These are phyloP conservation scores for Sycobia sp. DNA, from an alignment of 1,140 invertebrate genomes.

Conservation along the genomic window DNA sequence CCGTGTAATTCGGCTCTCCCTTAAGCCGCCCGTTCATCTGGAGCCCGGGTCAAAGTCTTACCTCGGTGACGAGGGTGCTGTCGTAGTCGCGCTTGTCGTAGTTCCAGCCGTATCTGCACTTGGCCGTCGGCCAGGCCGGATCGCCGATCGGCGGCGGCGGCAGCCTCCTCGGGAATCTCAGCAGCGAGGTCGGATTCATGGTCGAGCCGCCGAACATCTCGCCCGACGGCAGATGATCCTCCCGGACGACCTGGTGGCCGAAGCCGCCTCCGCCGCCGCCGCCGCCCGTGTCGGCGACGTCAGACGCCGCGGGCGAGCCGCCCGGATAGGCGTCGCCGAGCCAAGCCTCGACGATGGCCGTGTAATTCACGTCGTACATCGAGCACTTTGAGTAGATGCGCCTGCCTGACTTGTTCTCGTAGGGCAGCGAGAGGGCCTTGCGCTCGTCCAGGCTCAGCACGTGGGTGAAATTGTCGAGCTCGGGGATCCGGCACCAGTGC, in stretches of 20 bases:
- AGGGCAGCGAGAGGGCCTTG: slow-evolving; percentile 64
- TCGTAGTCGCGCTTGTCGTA: slow-evolving; percentile 63
- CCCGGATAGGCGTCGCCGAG: slow-evolving; percentile 36
- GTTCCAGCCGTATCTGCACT: slow-evolving; percentile 63
- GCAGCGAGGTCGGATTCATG: slow-evolving; percentile 34
- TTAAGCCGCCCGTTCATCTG: too few relatives aligned
- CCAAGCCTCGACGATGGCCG: slow-evolving; percentile 54
- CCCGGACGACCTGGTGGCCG: not conserved
- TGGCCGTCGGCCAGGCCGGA: slow-evolving; percentile 50
- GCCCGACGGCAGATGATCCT: slow-evolving; percentile 4
- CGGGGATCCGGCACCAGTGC: slow-evolving; percentile 71
- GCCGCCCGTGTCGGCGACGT: not conserved
- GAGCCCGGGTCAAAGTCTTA: too few relatives aligned
- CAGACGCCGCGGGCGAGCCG: slow-evolving; percentile 14
- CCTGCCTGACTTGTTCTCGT: slow-evolving; percentile 50
- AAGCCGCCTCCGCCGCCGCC: not conserved
- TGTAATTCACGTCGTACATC: slow-evolving; percentile 64
- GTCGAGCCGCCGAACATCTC: slow-evolving; percentile 14
- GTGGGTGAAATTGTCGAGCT: slow-evolving; percentile 60
- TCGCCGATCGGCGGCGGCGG: slow-evolving; percentile 50
- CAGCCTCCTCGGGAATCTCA: slow-evolving; percentile 37
- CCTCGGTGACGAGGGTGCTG: slow-evolving; percentile 66
- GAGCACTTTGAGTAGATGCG: slow-evolving; percentile 57
- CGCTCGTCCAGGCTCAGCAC: slow-evolving; percentile 61
- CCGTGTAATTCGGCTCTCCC: too few relatives aligned